Percentiles rank a stretch among this genome's conserved stretches.
phyloP scores from a whole-genome alignment of 2,797 vertebrate species.

The Danio jaintianensis region DNA sequence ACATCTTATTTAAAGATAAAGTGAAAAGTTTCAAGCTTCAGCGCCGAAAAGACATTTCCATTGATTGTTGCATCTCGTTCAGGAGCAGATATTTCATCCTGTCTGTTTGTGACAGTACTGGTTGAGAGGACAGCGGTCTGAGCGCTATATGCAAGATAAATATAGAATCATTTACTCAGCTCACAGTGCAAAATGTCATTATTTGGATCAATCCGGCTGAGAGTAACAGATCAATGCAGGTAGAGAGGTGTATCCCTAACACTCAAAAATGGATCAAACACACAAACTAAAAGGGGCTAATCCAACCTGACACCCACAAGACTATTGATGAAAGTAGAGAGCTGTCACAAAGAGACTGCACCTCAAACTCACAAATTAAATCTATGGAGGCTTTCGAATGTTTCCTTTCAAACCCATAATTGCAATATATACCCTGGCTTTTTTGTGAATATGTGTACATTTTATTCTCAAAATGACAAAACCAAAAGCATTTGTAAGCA shows the following conservation, averaged over 20 bases:
- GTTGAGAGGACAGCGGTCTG: background rate
- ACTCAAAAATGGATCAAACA: slow-evolving; percentile 46
- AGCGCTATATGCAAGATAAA: slow-evolving; percentile 44
- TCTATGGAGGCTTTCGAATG: background rate
- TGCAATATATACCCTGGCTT: no score
- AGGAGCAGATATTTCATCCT: background rate
- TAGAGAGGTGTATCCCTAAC: slow-evolving; percentile 30
- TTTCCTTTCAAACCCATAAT: no score
- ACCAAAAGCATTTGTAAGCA: no score
- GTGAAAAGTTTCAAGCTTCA: background rate
- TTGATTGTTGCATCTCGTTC: background rate
- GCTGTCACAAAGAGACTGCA: slow-evolving; percentile 15
- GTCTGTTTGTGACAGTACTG: background rate
- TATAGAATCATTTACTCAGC: slow-evolving; percentile 27
- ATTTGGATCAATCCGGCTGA: slow-evolving; percentile 26
- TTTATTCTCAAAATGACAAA: no score
- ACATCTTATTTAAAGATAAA: background rate
- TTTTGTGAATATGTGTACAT: no score
- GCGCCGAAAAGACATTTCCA: background rate
- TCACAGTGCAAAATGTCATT: slow-evolving; percentile 38
- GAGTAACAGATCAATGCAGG: slow-evolving; percentile 47
- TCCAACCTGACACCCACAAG: slow-evolving; percentile 39
- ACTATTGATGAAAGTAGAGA: slow-evolving; percentile 18
- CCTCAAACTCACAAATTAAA: slow-evolving; percentile 19
- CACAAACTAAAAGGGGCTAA: slow-evolving; percentile 31